Conservation (phyloP, 2,113 vertebrate genomes). For the Triplophysa siluroides region DNA sequence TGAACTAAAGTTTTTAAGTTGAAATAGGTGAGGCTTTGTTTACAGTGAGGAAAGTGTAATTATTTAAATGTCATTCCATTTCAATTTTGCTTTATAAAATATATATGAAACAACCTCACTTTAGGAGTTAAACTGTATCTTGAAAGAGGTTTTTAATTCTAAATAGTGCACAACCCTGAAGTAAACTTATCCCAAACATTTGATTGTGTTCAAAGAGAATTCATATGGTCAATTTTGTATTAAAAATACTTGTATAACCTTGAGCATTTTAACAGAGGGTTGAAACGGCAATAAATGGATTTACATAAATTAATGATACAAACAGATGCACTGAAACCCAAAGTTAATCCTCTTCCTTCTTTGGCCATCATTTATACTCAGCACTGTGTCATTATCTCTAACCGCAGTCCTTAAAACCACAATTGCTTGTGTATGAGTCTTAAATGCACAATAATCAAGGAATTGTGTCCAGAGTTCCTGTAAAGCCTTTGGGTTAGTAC, state of each 20-base stretch:
- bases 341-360: conserved; percentile 36
- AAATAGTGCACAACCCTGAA: not conserved
- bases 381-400: conserved; percentile 27
- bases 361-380: conserved; percentile 25
- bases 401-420: conserved; percentile 4
- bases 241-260: conserved; percentile 42
- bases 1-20: too few relatives aligned
- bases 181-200: not conserved
- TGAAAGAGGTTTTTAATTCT: too few relatives aligned
- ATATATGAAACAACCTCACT: too few relatives aligned
- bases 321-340: conserved; percentile 24
- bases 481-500: not conserved
- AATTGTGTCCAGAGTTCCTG: not conserved
- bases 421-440: not conserved
- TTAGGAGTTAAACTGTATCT: not conserved
- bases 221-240: conserved; percentile 31
- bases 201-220: not conserved
- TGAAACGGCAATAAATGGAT: conserved; percentile 44
- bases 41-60: too few relatives aligned
- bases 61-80: too few relatives aligned
- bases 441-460: not conserved
- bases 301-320: conserved; percentile 54
- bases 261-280: conserved; percentile 38
- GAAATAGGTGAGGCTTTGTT: too few relatives aligned
- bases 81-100: too few relatives aligned